phyloP scores from a whole-genome alignment of 2,113 vertebrate genomes.

The Pseudonaja textilis region DNA sequence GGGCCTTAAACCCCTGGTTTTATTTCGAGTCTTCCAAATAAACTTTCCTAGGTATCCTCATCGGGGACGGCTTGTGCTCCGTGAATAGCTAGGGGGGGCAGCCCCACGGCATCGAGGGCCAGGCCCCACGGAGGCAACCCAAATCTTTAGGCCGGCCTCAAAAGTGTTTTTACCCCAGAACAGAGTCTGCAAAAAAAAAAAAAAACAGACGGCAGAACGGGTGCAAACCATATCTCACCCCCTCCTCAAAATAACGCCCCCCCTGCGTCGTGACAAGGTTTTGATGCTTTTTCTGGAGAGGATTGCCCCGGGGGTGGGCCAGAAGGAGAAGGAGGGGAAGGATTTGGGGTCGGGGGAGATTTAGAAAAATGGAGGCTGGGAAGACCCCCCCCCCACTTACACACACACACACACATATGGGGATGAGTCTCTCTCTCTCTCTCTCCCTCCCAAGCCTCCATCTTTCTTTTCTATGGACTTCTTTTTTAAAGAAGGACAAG shows the following conservation, averaged over 20 bases:
- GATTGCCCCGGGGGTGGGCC: not conserved
- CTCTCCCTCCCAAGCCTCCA: not conserved
- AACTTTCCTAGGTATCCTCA: too few species aligned
- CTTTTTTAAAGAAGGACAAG: not conserved
- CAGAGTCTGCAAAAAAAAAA: not conserved
- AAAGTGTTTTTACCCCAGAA: not conserved
- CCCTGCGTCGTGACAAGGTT: not conserved
- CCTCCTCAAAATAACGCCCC: not conserved
- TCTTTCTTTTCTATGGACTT: not conserved
- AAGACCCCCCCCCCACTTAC: not conserved
- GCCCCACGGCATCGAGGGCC: not conserved
- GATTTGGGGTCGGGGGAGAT: too few species aligned
- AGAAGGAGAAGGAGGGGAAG: not conserved
- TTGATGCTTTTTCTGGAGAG: not conserved
- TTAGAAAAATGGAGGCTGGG: not conserved
- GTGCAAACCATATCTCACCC: fast-evolving
- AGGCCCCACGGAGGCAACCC: not conserved
- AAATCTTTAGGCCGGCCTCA: not conserved
- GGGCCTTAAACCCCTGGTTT: too few species aligned
- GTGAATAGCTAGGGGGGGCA: too few species aligned
- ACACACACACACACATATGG: not conserved
- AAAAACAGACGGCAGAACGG: not conserved
- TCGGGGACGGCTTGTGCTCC: too few species aligned
- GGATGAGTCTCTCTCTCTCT: not conserved
- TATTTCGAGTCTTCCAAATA: too few species aligned